Conservation (phyloP, 2,888 invertebrate genomes). For the Serrognathus titanus region DNA sequence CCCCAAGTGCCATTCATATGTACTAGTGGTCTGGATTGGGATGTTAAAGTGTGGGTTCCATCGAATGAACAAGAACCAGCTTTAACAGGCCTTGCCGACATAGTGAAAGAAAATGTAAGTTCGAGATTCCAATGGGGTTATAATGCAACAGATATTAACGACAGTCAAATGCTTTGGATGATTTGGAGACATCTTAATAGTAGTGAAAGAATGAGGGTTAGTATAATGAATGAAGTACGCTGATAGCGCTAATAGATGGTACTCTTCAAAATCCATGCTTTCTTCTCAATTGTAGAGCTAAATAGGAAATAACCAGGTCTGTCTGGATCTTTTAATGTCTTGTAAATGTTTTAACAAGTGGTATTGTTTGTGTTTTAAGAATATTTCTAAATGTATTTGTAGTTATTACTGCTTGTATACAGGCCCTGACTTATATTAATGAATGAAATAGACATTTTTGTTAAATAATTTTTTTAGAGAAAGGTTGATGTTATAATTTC, state of each 20-base stretch:
- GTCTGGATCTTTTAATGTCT: background rate
- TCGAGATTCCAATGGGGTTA: constrained; percentile 22
- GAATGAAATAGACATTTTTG: too few relatives aligned
- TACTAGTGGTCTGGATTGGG: constrained; percentile 87
- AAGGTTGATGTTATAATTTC: background rate
- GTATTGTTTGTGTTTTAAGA: background rate
- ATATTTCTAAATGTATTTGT: too few relatives aligned
- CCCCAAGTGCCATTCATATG: constrained; percentile 84
- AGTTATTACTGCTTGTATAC: too few relatives aligned
- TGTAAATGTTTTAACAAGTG: background rate
- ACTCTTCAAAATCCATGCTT: too few relatives aligned
- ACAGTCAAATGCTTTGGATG: constrained; percentile 45
- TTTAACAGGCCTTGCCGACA: constrained; percentile 54
- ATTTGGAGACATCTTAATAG: constrained; percentile 42
- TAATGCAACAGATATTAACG: constrained; percentile 33
- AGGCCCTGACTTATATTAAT: too few relatives aligned
- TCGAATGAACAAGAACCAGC: constrained; percentile 57
- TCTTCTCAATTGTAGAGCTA: too few relatives aligned
- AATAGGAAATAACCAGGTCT: too few relatives aligned
- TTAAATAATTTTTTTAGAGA: background rate
- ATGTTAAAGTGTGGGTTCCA: constrained; percentile 92
- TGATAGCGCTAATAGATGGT: too few relatives aligned
- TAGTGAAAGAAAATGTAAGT: constrained; percentile 37
- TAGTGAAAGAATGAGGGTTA: constrained; percentile 22
- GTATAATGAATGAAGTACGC: constrained; percentile 6